phyloP scores from a whole-genome alignment of 2,888 invertebrate species.

The Ichneumoninae sp. region DNA sequence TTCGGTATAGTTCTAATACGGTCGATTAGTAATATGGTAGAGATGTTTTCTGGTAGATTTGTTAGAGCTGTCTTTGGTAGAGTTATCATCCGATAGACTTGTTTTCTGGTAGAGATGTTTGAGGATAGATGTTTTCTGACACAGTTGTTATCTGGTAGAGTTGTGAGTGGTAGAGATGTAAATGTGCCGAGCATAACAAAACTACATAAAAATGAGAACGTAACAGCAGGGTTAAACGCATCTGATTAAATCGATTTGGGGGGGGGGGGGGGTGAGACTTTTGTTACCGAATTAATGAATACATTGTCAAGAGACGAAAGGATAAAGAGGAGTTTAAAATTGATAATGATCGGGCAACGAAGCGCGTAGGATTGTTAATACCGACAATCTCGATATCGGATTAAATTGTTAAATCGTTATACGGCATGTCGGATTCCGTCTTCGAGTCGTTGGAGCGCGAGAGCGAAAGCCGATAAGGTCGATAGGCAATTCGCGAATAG shows the following conservation, averaged over 20 bases:
- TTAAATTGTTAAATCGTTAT: conserved; percentile 70
- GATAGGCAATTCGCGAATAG: conserved; percentile 82
- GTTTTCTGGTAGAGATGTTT: too few species aligned
- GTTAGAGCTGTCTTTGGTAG: too few species aligned
- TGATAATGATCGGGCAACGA: conserved; percentile 10
- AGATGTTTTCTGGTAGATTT: too few species aligned
- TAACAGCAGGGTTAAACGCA: conserved; percentile 18
- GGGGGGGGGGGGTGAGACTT: neutral
- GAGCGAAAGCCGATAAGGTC: conserved; percentile 39
- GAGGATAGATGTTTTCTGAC: too few species aligned
- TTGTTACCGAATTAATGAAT: neutral
- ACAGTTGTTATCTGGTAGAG: too few species aligned
- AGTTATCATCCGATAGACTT: too few species aligned
- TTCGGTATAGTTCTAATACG: too few species aligned
- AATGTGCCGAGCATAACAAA: neutral
- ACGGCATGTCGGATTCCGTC: conserved; percentile 28
- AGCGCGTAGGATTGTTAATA: conserved; percentile 60
- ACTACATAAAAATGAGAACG: conserved; percentile 7
- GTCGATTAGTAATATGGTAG: too few species aligned
- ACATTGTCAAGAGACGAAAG: neutral
- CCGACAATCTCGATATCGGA: conserved; percentile 71
- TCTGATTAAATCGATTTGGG: neutral
- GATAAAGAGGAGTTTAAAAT: neutral
- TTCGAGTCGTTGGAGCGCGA: conserved; percentile 17
- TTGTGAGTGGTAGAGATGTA: too few species aligned